Evolutionary conservation across 2,888 invertebrate genomes (phyloP).

Genomic region (Idaea straminata): DNA sequence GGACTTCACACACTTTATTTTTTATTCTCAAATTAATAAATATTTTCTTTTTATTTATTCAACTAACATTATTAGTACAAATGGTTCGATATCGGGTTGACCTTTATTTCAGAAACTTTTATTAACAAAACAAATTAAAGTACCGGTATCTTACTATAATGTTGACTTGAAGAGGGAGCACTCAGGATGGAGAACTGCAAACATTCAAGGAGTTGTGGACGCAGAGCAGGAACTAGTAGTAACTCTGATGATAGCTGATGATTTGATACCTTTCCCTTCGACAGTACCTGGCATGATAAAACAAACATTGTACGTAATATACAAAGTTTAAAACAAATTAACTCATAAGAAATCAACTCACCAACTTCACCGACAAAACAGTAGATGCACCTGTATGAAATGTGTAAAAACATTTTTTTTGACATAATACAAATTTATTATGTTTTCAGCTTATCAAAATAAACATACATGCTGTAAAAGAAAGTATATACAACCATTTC

Average conservation of each 20-base stretch:
- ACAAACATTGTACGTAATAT: slow-evolving; percentile 35
- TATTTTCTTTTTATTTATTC: slow-evolving; percentile 33
- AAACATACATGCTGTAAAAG: slow-evolving; percentile 68
- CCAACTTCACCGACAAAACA: slow-evolving; percentile 42
- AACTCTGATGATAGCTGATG: neutral
- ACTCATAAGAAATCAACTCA: slow-evolving; percentile 61
- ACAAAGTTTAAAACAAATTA: slow-evolving; percentile 39
- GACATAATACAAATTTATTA: slow-evolving; percentile 68
- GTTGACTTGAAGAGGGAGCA: slow-evolving; percentile 35
- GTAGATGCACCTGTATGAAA: slow-evolving; percentile 51
- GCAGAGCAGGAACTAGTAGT: slow-evolving; percentile 4
- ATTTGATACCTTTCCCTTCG: neutral
- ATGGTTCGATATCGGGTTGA: slow-evolving; percentile 44
- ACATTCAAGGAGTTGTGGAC: neutral
- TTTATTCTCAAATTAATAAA: slow-evolving; percentile 11
- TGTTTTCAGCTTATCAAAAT: slow-evolving; percentile 62
- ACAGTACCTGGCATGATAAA: slow-evolving; percentile 62
- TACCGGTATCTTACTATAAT: slow-evolving; percentile 77
- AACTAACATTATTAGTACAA: slow-evolving; percentile 38
- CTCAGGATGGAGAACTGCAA: slow-evolving; percentile 14
- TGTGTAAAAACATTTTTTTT: slow-evolving; percentile 46
- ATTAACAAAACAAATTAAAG: slow-evolving; percentile 73
- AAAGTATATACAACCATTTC: slow-evolving; percentile 73
- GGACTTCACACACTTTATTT: slow-evolving; percentile 35
- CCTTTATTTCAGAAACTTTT: slow-evolving; percentile 56